A percentile compares a stretch with the other conserved stretches of the same genome.
phyloP scores from a whole-genome alignment of 2,113 vertebrate species.

The Pterocles orientalis region DNA sequence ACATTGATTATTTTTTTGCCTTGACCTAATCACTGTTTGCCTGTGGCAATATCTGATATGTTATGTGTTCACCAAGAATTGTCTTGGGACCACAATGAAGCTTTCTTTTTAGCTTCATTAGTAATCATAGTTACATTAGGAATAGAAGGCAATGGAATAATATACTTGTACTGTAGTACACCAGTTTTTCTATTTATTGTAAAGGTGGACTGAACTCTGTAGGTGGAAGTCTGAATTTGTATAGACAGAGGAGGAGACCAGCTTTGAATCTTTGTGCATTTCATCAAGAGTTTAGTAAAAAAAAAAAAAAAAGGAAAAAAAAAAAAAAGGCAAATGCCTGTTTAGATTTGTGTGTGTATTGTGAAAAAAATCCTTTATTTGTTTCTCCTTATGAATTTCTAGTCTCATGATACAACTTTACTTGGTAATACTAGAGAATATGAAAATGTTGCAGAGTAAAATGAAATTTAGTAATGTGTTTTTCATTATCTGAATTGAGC shows the following conservation, averaged over 20 bases:
- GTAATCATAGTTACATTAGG: constrained; percentile 56
- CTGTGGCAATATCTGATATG: constrained; percentile 63
- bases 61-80: constrained; percentile 53
- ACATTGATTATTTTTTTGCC: constrained; percentile 71
- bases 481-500: neutral
- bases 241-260: neutral
- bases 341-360: neutral
- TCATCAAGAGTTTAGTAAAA: neutral
- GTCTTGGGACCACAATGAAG: constrained; percentile 31
- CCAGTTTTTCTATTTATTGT: neutral
- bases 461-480: neutral
- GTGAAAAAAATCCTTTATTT: neutral
- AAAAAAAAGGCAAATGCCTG: neutral
- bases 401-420: neutral
- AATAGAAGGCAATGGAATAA: neutral
- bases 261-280: neutral
- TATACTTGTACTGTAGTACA: neutral
- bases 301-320: neutral
- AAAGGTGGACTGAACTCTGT: neutral
- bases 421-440: neutral
- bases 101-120: constrained; percentile 45
- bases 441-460: neutral
- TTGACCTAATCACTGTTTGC: constrained; percentile 70
- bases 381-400: neutral
- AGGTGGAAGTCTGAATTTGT: neutral